These are phyloP conservation scores for Pseudorasbora parva DNA, from an alignment of 2,113 vertebrate genomes.

Conservation along the genomic window DNA sequence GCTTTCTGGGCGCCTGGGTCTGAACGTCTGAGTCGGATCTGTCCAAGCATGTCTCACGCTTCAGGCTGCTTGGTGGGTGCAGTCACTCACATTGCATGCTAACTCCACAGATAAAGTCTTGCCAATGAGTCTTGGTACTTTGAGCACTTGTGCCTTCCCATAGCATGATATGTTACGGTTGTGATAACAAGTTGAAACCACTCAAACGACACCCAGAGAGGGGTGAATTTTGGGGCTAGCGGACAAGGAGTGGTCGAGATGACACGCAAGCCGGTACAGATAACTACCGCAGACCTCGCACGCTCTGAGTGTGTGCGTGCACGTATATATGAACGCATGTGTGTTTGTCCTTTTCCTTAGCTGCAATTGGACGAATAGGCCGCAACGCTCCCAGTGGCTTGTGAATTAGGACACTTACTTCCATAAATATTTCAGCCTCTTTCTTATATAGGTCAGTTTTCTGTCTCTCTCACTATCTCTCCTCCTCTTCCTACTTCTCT, in stretches of 20 bases:
- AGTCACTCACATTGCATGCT: conserved; percentile 2
- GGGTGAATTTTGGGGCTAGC: not conserved
- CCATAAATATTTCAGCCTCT: conserved; percentile 84
- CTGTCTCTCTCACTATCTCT: conserved; percentile 59
- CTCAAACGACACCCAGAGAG: not conserved
- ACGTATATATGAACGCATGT: conserved; percentile 32
- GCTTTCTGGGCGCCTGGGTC: not conserved
- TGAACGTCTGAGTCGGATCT: not conserved
- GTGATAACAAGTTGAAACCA: not conserved
- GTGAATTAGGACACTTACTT: conserved; percentile 81
- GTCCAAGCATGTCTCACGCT: not conserved
- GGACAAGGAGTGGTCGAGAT: not conserved
- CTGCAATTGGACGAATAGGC: conserved; percentile 72
- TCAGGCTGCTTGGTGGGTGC: not conserved
- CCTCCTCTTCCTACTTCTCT: conserved; percentile 43
- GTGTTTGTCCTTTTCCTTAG: conserved; percentile 53
- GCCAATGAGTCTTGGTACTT: not conserved
- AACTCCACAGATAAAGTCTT: conserved; percentile 19
- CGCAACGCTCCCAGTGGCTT: conserved; percentile 74
- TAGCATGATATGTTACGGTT: not conserved
- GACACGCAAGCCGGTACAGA: not conserved
- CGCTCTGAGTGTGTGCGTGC: conserved; percentile 34
- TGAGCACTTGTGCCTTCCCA: not conserved
- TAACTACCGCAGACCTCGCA: not conserved
- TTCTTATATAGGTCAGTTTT: conserved; percentile 80